Conservation (phyloP, 2,888 invertebrate species). For the Hemithea aestivaria region DNA sequence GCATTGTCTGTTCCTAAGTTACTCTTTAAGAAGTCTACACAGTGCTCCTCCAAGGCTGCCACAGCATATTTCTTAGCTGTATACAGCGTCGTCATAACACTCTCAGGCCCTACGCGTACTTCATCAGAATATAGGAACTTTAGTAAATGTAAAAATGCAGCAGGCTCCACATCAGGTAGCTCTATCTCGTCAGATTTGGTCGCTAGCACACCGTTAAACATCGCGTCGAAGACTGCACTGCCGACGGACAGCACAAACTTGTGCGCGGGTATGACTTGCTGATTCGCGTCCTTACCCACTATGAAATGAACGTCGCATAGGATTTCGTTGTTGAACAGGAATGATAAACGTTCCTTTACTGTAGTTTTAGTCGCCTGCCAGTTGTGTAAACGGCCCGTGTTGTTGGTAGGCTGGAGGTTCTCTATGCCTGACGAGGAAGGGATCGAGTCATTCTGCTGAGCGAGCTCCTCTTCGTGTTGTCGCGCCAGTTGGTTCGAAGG, state of each 20-base stretch:
- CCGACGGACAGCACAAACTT: slow-evolving; percentile 89
- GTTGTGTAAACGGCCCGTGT: slow-evolving; percentile 75
- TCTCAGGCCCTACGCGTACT: slow-evolving; percentile 89
- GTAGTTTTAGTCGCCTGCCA: slow-evolving; percentile 88
- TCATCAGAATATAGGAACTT: slow-evolving; percentile 89
- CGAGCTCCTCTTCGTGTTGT: slow-evolving; percentile 55
- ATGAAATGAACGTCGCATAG: slow-evolving; percentile 86
- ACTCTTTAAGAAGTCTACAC: slow-evolving; percentile 87
- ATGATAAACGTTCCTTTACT: slow-evolving; percentile 86
- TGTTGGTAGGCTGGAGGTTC: slow-evolving; percentile 62
- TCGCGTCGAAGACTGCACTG: slow-evolving; percentile 91
- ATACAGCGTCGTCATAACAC: slow-evolving; percentile 92
- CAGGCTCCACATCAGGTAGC: slow-evolving; percentile 90
- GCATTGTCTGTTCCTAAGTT: slow-evolving; percentile 91
- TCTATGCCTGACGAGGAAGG: slow-evolving; percentile 60
- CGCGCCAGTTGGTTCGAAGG: slow-evolving; percentile 69
- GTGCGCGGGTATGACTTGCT: slow-evolving; percentile 87
- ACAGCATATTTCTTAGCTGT: slow-evolving; percentile 94
- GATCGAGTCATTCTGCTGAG: slow-evolving; percentile 46
- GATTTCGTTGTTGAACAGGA: slow-evolving; percentile 73
- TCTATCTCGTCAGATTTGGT: slow-evolving; percentile 85
- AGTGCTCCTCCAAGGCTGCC: slow-evolving; percentile 88
- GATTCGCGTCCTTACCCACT: slow-evolving; percentile 84
- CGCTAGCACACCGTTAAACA: slow-evolving; percentile 89
- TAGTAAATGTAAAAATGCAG: slow-evolving; percentile 87